Conservation (phyloP, 2,888 invertebrate species). For the Rutpela maculata region DNA sequence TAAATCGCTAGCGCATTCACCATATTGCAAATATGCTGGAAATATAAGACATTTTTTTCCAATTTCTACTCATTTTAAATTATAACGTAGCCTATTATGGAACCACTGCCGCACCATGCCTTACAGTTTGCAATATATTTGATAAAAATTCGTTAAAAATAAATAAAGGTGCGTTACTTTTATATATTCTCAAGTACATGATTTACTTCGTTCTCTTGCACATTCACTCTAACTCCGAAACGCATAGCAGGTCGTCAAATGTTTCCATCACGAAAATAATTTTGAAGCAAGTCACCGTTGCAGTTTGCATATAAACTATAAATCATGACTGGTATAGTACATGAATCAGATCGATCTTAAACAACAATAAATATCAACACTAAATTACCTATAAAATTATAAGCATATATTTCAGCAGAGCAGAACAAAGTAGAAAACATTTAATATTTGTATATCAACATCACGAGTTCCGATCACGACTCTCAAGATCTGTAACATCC, state of each 20-base stretch:
- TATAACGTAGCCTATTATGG: too few species aligned
- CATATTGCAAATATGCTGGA: too few species aligned
- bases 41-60: too few species aligned
- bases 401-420: slow-evolving; percentile 70
- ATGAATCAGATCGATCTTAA: slow-evolving; percentile 66
- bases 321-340: slow-evolving; percentile 62
- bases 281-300: slow-evolving; percentile 2
- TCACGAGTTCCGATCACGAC: slow-evolving; percentile 71
- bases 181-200: background rate
- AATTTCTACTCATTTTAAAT: too few species aligned
- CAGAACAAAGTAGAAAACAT: slow-evolving; percentile 71
- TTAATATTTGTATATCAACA: slow-evolving; percentile 73
- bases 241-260: background rate
- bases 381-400: slow-evolving; percentile 73
- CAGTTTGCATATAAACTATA: slow-evolving; percentile 45
- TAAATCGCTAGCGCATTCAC: too few species aligned
- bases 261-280: slow-evolving; percentile 8
- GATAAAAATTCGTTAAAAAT: too few species aligned
- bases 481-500: slow-evolving; percentile 56
- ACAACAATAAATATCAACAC: slow-evolving; percentile 68
- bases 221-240: background rate
- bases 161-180: background rate
- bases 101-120: too few species aligned
- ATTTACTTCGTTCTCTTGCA: background rate
- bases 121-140: too few species aligned